Base-by-base conservation (phyloP, 2,888 invertebrate species). In the Drosophila mulleri region DNA sequence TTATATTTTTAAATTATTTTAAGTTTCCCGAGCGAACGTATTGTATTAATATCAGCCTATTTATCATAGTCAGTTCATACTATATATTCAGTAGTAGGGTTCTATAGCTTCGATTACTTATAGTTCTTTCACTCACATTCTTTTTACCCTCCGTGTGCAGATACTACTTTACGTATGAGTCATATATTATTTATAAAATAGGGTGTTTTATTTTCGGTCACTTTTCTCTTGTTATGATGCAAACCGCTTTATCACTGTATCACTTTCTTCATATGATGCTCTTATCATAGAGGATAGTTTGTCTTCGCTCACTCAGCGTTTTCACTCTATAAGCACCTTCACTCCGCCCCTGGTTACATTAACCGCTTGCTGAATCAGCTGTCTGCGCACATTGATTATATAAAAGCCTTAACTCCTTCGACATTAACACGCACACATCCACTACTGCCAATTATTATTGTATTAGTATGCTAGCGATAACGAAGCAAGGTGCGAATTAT, bases 371-470 rank as follows among this genome's bases (percentile, higher is more conserved):
- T 59, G 56, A 67, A 80, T 82, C 83, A 82, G 83, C 83, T 80
- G 75, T 72, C 56, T 41, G 47, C n/a, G 37, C 32, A 20, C 35
- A 57, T 57, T 53, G 79, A 71, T 83, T 83, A 83, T 73, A 83
- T 83, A 83, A 83, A 83, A 53, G 47, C 16, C 16, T 57, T 18
- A 4, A 26, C 20, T 29, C 12, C 26, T 18, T 20, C 29, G 20
- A 47, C 45, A 37, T n/a, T n/a, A 47, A 23, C 45, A 18, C 35
- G 23, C 16, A 18, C 45, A 39, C 7, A 45, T 23, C 8, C 35
- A 35, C 20, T 20, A 0, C 16, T 9, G 14, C 20, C 37, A 14
- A 41, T 62, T 35, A 42, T 12, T 26, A 9, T 0, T 23, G 48
- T 29, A 48, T 41, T 37, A 8, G n/a, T 18, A n/a, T 32, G 8